Evolutionary conservation across 2,797 vertebrate genomes (phyloP).

Genomic region (Avahi laniger): DNA sequence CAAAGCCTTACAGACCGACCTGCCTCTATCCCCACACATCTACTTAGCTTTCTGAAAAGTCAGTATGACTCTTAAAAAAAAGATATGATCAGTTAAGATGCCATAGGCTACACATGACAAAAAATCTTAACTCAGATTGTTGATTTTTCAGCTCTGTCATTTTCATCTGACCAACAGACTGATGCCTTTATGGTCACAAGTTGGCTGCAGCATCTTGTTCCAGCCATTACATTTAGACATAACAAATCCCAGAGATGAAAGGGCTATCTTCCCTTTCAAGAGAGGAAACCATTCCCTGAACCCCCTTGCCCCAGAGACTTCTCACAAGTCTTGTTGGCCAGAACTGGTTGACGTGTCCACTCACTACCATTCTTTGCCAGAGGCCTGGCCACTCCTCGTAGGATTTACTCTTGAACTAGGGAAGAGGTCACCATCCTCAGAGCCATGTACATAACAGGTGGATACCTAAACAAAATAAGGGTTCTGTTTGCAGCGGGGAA

Average conservation of each 20-base stretch:
- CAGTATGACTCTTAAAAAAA: neutral
- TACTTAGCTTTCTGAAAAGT: neutral
- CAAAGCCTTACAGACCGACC: neutral
- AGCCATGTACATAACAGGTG: neutral
- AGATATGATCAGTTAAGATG: neutral
- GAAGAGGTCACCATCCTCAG: neutral
- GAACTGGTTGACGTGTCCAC: neutral
- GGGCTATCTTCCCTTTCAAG: neutral
- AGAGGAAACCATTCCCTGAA: neutral
- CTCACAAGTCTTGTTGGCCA: neutral
- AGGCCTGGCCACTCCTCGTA: neutral
- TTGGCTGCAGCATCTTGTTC: neutral
- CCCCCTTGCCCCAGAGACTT: neutral
- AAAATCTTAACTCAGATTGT: neutral
- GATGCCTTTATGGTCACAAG: neutral
- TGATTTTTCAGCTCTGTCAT: neutral
- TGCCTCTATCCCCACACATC: neutral
- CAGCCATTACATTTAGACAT: neutral
- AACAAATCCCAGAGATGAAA: neutral
- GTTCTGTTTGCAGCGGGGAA: neutral
- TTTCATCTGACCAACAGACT: neutral
- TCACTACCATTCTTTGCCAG: neutral
- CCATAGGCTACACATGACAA: neutral
- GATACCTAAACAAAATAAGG: neutral
- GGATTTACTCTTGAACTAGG: neutral